Base-by-base conservation (phyloP, 2,888 invertebrate genomes). In the Peribatodes rhomboidaria region DNA sequence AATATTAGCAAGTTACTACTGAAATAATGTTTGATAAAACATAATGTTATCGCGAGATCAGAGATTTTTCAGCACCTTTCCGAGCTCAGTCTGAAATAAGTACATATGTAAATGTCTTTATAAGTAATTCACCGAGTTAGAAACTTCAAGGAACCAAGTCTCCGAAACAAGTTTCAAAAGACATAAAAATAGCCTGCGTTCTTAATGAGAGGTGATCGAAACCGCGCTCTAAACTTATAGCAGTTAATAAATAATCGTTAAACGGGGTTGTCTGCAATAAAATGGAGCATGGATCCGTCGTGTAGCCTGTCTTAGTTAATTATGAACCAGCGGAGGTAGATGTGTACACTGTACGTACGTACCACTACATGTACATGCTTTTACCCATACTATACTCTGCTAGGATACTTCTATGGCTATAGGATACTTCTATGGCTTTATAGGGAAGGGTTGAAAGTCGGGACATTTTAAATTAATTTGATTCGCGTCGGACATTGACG, bases 231-330 rank as follows among this genome's bases (percentile, higher is more conserved):
- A 20, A 56, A 53, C 27, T 22, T 56, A 44, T 37, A 44, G n/a
- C 39, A 57, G 53, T 18, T 39, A 22, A 67, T 67, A 67, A 67
- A 67, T 67, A 56, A 55, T 56, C 16, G 20, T 55, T 61, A 37
- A 61, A 65, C 58, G 41, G 58, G 54, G 61, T 39, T 68, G 68
- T 68, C 39, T 41, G 60, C 47, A 61, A 61, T 68, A 61, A 65
- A 68, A 46, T 52, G 52, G 52, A 50, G 52, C 55, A 62, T 44
- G 41, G 42, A 18, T 49, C 54, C 14, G 42, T 41, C 61, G 41
- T 55, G 61, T 61, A 53, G n/a, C n/a, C 42, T 65, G 65, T 61
- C 61, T 20, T 16, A 8, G 47, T 22, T 59, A 33, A 44, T 44
- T 59, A 59, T 42, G 37, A 22, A 14, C 4, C 16, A 11, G 10